Conservation (phyloP, 2,113 vertebrate species). For the Scomber colias region DNA sequence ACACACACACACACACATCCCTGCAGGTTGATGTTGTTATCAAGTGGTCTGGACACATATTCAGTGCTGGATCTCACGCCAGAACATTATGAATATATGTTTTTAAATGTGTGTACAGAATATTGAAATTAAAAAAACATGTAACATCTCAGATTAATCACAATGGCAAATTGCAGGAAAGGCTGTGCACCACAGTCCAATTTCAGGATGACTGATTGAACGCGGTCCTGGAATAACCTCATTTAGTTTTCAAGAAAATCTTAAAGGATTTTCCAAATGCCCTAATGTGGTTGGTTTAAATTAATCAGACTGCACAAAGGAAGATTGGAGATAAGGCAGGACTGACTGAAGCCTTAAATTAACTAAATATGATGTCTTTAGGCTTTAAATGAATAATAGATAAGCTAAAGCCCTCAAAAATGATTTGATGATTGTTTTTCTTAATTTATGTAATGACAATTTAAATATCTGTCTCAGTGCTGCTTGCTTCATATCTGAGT, state of each 20-base stretch:
- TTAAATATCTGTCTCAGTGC: no score
- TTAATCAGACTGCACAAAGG: neutral
- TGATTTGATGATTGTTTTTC: no score
- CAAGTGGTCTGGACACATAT: slow-evolving; percentile 19
- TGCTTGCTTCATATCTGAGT: neutral
- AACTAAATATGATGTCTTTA: no score
- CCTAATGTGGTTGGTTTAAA: neutral
- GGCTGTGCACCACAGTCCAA: neutral
- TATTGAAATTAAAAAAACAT: slow-evolving; percentile 16
- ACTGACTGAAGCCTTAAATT: no score
- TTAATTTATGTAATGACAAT: neutral
- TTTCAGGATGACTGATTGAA: neutral
- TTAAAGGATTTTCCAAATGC: neutral
- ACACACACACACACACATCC: neutral
- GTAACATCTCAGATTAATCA: slow-evolving; percentile 10
- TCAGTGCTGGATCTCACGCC: slow-evolving; percentile 33
- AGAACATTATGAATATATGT: slow-evolving; percentile 23
- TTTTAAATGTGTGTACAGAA: neutral
- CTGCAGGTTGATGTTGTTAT: slow-evolving; percentile 36
- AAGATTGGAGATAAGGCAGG: neutral
- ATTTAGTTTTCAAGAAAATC: slow-evolving; percentile 1
- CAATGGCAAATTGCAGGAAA: slow-evolving; percentile 3
- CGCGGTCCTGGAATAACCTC: neutral
- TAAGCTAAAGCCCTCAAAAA: no score
- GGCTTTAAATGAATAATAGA: no score